Percentiles rank a stretch among this genome's conserved stretches.
Evolutionary conservation across 2,113 vertebrate genomes (phyloP).

Genomic region (Gambusia holbrooki): DNA sequence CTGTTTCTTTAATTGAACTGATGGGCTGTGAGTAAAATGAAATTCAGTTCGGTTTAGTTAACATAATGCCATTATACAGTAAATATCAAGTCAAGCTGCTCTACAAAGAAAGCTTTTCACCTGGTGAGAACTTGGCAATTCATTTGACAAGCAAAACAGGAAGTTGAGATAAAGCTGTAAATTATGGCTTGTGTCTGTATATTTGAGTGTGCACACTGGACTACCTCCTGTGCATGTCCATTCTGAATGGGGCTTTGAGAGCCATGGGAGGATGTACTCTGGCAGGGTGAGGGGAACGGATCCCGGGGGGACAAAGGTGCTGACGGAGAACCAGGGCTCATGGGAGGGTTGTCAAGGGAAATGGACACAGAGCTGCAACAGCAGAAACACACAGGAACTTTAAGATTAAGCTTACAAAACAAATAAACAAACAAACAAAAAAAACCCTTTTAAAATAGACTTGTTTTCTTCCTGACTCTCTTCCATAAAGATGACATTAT

Average conservation of each 20-base stretch:
- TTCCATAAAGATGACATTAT: too few relatives aligned
- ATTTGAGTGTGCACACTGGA: constrained; percentile 2
- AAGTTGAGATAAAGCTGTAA: not conserved
- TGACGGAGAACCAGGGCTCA: constrained; percentile 57
- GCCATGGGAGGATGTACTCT: constrained; percentile 38
- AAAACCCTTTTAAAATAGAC: too few relatives aligned
- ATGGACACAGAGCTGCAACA: constrained; percentile 77
- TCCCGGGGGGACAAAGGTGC: constrained; percentile 36
- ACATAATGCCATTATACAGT: not conserved
- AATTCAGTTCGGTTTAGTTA: not conserved
- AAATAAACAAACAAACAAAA: not conserved
- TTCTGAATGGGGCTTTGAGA: constrained; percentile 55
- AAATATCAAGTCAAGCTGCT: not conserved
- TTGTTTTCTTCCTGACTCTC: too few relatives aligned
- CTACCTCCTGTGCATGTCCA: constrained; percentile 59
- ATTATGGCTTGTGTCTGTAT: not conserved
- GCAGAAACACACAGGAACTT: constrained; percentile 14
- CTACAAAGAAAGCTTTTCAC: not conserved
- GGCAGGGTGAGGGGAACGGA: constrained; percentile 44
- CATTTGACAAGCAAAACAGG: constrained; percentile 30
- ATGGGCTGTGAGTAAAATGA: rapidly evolving
- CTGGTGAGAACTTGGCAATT: not conserved
- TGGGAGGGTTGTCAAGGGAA: constrained; percentile 75
- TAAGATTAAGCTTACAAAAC: not conserved
- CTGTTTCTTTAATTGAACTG: constrained; percentile 7